A percentile compares a stretch with the other conserved stretches of the same genome.
Evolutionary conservation across 2,888 invertebrate species (phyloP).

Genomic region (Acleris literana): DNA sequence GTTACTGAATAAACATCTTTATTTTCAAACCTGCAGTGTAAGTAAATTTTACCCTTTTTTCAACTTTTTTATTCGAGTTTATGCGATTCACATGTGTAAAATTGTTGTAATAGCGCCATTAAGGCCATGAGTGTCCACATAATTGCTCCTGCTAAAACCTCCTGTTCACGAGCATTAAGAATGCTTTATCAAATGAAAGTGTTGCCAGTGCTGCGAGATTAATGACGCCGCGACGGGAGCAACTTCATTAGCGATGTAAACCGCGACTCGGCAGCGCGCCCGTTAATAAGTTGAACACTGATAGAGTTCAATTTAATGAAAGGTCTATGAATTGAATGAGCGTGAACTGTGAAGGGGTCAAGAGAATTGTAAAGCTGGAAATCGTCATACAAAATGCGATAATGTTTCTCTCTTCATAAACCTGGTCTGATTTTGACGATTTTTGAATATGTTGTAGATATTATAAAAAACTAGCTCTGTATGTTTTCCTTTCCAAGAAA

Average conservation of each 20-base stretch:
- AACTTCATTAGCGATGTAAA: slow-evolving; percentile 58
- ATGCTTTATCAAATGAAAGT: slow-evolving; percentile 37
- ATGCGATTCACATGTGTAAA: slow-evolving; percentile 3
- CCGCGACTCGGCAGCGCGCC: slow-evolving; percentile 40
- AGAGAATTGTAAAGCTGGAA: too few species aligned
- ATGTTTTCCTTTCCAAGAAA: too few species aligned
- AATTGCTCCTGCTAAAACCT: slow-evolving; percentile 29
- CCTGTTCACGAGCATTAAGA: slow-evolving; percentile 29
- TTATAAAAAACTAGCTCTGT: too few species aligned
- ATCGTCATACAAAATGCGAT: too few species aligned
- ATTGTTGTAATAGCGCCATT: slow-evolving; percentile 19
- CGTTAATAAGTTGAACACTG: slow-evolving; percentile 15
- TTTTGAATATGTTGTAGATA: too few species aligned
- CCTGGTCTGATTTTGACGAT: too few species aligned
- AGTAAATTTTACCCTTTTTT: too few species aligned
- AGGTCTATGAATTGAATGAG: too few species aligned
- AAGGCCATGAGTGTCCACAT: slow-evolving; percentile 27
- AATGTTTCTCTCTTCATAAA: too few species aligned
- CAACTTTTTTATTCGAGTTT: background rate
- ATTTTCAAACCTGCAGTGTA: too few species aligned
- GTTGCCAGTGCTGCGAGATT: slow-evolving; percentile 54
- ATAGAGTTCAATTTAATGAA: background rate
- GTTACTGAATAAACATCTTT: too few species aligned
- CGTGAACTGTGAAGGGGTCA: too few species aligned
- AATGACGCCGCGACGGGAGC: slow-evolving; percentile 58